These are phyloP conservation scores for Hemicrepidius hirtus DNA, from an alignment of 2,888 invertebrate genomes.

Conservation along the genomic window DNA sequence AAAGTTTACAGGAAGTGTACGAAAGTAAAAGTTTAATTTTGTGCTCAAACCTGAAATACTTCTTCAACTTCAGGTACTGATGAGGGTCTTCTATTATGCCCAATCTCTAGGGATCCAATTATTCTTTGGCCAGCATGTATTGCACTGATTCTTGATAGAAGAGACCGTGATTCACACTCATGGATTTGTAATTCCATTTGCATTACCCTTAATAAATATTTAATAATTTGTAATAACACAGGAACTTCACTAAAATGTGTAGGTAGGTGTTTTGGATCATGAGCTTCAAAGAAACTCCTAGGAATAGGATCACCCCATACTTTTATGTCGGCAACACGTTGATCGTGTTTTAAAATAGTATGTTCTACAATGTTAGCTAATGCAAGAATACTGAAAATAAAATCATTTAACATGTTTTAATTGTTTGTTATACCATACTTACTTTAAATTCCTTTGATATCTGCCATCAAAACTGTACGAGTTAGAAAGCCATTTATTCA, in stretches of 20 bases:
- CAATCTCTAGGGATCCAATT: not conserved
- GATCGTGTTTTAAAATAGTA: constrained; percentile 50
- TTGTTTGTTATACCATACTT: constrained; percentile 26
- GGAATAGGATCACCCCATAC: constrained; percentile 15
- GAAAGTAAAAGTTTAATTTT: not conserved
- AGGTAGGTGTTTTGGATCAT: not conserved
- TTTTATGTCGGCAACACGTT: constrained; percentile 44
- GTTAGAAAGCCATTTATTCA: constrained; percentile 50
- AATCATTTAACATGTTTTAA: too few species aligned
- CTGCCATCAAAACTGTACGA: constrained; percentile 42
- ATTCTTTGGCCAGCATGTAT: not conserved
- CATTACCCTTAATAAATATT: constrained; percentile 29
- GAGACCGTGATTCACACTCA: not conserved
- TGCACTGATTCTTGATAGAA: not conserved
- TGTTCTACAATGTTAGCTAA: constrained; percentile 50
- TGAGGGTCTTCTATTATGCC: not conserved
- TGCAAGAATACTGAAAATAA: constrained; percentile 53
- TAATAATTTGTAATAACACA: constrained; percentile 40
- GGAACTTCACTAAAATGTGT: constrained; percentile 32
- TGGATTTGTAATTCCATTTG: constrained; percentile 19
- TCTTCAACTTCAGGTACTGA: constrained; percentile 12
- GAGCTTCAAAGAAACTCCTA: not conserved
- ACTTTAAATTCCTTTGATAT: constrained; percentile 52
- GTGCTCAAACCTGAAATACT: constrained; percentile 10
- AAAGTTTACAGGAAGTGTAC: too few species aligned